Percentiles rank a stretch among this genome's conserved stretches.
Conservation (phyloP, 2,113 vertebrate genomes). For the Donacobius atricapilla region DNA sequence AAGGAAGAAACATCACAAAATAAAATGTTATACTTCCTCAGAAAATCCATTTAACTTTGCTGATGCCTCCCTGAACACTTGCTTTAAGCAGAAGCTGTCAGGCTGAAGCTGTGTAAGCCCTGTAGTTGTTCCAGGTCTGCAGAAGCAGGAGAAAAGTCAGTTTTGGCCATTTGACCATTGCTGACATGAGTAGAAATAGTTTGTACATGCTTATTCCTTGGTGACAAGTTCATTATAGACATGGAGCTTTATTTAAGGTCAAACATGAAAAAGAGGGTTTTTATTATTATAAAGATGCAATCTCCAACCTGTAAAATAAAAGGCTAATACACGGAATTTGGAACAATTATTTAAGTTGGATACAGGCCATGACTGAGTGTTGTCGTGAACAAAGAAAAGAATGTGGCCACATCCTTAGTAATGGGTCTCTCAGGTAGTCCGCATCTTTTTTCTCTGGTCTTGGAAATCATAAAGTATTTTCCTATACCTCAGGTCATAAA, state of each 20-base stretch:
- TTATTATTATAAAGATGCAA: not conserved
- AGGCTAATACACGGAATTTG: not conserved
- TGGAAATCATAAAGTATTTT: not conserved
- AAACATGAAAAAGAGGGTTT: not conserved
- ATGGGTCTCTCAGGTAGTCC: not conserved
- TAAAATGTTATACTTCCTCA: not conserved
- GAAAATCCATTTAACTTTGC: not conserved
- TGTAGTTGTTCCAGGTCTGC: not conserved
- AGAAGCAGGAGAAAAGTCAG: not conserved
- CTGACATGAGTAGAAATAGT: not conserved
- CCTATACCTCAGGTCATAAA: not conserved
- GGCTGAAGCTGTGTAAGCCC: not conserved
- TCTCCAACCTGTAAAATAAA: not conserved
- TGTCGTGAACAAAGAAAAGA: not conserved
- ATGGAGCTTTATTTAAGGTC: not conserved
- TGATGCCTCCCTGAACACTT: not conserved
- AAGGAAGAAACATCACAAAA: not conserved
- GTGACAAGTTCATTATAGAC: not conserved
- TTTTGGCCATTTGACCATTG: not conserved
- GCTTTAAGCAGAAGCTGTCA: not conserved
- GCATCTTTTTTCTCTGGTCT: not conserved
- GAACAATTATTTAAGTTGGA: not conserved
- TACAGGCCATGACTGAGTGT: not conserved
- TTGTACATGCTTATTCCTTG: not conserved
- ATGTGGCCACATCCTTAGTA: not conserved